Evolutionary conservation across 1,140 invertebrate species (phyloP), one percentile per base, ranked within the genome.

Genomic region (Littorina saxatilis): DNA sequence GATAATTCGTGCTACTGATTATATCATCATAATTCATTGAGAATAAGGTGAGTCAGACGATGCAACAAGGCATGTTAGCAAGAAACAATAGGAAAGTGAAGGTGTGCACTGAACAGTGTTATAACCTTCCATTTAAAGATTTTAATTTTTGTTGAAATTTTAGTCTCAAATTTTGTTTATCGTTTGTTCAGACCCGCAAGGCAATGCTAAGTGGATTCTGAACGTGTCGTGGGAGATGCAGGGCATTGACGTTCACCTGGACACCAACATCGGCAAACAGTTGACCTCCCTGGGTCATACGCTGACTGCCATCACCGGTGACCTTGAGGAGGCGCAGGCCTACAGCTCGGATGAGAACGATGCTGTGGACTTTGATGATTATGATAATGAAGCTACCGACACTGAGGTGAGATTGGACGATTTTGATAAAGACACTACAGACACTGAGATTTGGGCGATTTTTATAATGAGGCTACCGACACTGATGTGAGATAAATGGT

Each of bases 221-320:
- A 99, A 99, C 92, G 97, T 99, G 0, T 96, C 97, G 84, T 99
- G 98, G 98, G 96, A 99, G 93, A 99, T 99, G 99, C 97, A 99
- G 93, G 99, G 99, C 78, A 97, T 99, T 27, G 98, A 99, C 89
- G 98, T 99, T 80, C 97, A 99, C 92, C 93, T 99, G 68, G 98
- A 99, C 91, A 97, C 98, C 0, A 98, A 96, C 90, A 97, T 99
- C 37, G 98, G 99, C 40, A 99, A 99, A 91, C 97, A 99, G 90
- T 92, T 99, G 27, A 98, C 97, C 2, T 96, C 97, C 2, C 93
- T 99, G 29, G 97, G 97, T 1, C 96, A 98, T 89, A 99, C 98
- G 1, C 94, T 99, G 20, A 99, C 98, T 0, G 97, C 97, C 94
- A 92, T 99, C 39, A 98, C 98, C 2, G 88, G 90, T 0, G 90